A percentile compares a stretch with the other conserved stretches of the same genome.
Evolutionary conservation across 2,113 vertebrate genomes (phyloP).

Genomic region (Lipophrys pholis): DNA sequence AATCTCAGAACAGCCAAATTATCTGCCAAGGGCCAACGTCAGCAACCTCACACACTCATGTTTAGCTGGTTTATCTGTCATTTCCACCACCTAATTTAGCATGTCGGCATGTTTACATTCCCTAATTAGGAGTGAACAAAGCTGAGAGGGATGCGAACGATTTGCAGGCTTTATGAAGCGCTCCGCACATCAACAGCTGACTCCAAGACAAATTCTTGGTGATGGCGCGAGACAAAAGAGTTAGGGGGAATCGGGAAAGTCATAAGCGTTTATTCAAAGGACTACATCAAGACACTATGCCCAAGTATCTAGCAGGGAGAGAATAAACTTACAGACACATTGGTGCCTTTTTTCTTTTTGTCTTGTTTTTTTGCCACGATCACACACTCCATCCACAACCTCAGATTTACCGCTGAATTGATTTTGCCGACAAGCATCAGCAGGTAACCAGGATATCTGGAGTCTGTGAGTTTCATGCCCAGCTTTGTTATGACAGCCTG

Average conservation of each 20-base stretch:
- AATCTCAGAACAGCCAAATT: not conserved
- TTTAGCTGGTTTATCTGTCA: not conserved
- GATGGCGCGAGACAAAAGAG: not conserved
- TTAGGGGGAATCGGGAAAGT: not conserved
- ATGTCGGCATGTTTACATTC: not conserved
- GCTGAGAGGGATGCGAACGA: not conserved
- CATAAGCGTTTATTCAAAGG: not conserved
- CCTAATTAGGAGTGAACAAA: not conserved
- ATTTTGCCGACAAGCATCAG: conserved; percentile 37
- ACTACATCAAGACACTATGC: not conserved
- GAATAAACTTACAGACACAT: not conserved
- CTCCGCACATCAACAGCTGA: no score
- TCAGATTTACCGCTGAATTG: conserved; percentile 12
- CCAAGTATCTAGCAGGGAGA: not conserved
- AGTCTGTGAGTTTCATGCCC: conserved; percentile 32
- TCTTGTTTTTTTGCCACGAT: not conserved
- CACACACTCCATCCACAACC: not conserved
- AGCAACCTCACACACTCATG: not conserved
- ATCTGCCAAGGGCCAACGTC: conserved; percentile 1
- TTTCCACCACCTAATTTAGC: not conserved
- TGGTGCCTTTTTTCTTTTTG: not conserved
- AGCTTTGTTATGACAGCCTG: conserved; percentile 31
- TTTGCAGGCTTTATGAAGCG: not conserved
- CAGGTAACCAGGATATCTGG: conserved; percentile 21
- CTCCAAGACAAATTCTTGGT: no score